phyloP scores from a whole-genome alignment of 2,113 vertebrate genomes.

The Rhinoderma darwinii region DNA sequence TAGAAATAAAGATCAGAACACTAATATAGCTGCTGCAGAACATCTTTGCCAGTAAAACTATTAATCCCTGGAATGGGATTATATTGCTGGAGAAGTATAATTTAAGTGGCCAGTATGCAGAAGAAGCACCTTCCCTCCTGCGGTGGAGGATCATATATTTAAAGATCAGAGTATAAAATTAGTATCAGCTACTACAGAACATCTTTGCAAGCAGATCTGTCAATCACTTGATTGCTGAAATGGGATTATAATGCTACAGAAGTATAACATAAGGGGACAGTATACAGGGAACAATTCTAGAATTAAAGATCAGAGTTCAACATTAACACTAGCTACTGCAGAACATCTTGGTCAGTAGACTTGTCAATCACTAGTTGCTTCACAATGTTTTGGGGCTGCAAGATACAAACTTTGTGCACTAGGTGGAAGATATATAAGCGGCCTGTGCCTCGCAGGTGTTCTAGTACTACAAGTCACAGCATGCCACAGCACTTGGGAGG shows the following conservation, averaged over 20 bases:
- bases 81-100: not conserved
- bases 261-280: too few species aligned
- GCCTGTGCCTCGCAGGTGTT: not conserved
- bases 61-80: not conserved
- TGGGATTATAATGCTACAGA: too few species aligned
- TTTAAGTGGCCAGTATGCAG: too few species aligned
- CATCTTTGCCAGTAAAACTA: not conserved
- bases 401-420: not conserved
- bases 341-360: not conserved
- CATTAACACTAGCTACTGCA: not conserved
- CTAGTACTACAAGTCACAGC: constrained; percentile 2
- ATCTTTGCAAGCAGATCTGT: not conserved
- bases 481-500: not conserved
- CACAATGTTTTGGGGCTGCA: not conserved
- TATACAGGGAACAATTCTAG: too few species aligned
- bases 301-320: too few species aligned
- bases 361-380: not conserved
- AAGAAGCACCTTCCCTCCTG: not conserved
- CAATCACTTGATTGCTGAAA: not conserved
- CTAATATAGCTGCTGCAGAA: not conserved
- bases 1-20: too few species aligned
- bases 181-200: not conserved
- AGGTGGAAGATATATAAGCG: not conserved
- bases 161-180: not conserved
- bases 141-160: not conserved